Evolutionary conservation across 2,888 invertebrate genomes (phyloP).

Genomic region (Polydrusus cervinus): DNA sequence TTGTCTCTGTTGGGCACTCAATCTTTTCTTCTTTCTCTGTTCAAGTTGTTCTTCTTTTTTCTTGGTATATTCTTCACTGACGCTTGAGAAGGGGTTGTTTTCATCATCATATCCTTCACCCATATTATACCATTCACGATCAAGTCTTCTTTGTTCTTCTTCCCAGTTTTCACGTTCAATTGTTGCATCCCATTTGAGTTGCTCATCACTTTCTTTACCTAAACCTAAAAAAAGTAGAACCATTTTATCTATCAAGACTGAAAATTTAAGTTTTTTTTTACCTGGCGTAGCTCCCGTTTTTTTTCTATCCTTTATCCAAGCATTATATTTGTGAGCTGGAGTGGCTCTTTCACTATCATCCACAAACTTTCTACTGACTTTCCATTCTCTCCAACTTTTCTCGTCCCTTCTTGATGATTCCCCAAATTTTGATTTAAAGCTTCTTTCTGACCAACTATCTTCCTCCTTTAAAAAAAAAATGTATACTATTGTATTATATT

Average conservation of each 20-base stretch:
- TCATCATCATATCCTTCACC: constrained; percentile 96
- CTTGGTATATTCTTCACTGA: constrained; percentile 93
- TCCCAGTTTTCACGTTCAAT: constrained; percentile 90
- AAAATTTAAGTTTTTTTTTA: constrained; percentile 47
- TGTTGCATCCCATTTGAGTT: constrained; percentile 78
- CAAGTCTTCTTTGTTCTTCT: constrained; percentile 90
- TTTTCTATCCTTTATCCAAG: constrained; percentile 82
- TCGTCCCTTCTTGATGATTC: constrained; percentile 35
- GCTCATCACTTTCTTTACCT: constrained; percentile 62
- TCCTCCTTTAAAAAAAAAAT: constrained; percentile 38
- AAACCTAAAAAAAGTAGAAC: constrained; percentile 20
- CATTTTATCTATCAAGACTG: background rate
- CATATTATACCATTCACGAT: constrained; percentile 97
- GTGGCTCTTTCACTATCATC: constrained; percentile 88
- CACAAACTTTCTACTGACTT: constrained; percentile 64
- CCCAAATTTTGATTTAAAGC: constrained; percentile 30
- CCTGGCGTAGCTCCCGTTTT: constrained; percentile 79
- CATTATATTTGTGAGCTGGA: constrained; percentile 89
- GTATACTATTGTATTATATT: background rate
- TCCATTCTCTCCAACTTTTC: constrained; percentile 56
- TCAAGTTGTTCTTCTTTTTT: constrained; percentile 95
- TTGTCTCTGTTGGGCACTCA: constrained; percentile 96
- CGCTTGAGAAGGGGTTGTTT: constrained; percentile 92
- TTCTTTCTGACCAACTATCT: constrained; percentile 68
- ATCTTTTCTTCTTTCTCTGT: constrained; percentile 90